Conservation (phyloP, 2,113 vertebrate species). For the Picathartes gymnocephalus region DNA sequence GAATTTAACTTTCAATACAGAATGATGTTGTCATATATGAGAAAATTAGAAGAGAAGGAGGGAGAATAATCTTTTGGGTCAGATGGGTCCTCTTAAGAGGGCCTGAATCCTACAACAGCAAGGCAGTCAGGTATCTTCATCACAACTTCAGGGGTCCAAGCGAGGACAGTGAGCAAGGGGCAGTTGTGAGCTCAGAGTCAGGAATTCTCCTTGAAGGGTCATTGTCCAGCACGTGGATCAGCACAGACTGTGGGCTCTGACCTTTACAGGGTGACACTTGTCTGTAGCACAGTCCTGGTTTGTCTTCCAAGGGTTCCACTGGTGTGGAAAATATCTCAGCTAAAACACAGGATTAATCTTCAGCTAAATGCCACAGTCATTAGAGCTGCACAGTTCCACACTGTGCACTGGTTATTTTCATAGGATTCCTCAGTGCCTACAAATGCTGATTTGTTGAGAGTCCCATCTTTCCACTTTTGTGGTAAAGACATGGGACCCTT, state of each 20-base stretch:
- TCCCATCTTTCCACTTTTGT: neutral
- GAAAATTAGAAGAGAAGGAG: neutral
- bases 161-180: neutral
- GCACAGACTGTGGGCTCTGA: neutral
- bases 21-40: neutral
- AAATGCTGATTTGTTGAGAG: neutral
- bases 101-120: neutral
- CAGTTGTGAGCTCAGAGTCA: neutral
- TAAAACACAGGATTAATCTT: neutral
- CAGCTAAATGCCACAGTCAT: neutral
- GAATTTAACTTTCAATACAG: neutral
- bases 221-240: neutral
- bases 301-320: neutral
- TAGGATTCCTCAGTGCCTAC: neutral
- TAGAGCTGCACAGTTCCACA: neutral
- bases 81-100: neutral
- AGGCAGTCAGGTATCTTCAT: neutral
- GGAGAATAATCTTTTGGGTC: neutral
- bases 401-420: neutral
- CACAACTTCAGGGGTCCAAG: neutral
- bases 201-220: neutral
- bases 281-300: neutral
- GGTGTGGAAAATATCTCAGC: neutral
- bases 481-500: neutral
- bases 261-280: neutral